phyloP scores from a whole-genome alignment of 2,888 invertebrate genomes.

The Geophilus truncorum region DNA sequence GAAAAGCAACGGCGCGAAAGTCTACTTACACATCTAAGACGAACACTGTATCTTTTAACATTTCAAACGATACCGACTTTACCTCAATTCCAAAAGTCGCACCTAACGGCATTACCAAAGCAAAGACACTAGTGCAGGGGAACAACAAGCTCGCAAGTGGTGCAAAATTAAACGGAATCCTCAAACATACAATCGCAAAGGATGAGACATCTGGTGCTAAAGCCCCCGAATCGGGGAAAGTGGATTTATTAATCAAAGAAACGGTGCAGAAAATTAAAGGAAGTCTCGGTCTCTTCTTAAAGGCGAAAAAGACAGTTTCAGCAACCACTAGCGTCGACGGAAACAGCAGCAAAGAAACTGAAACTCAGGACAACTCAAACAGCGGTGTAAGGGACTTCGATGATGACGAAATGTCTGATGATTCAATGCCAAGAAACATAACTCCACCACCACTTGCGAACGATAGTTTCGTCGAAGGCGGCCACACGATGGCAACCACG shows the following conservation, averaged over 20 bases:
- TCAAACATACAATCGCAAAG: neutral
- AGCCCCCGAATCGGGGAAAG: neutral
- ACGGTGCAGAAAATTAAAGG: constrained; percentile 2
- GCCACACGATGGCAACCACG: neutral
- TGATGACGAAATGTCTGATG: neutral
- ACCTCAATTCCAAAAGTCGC: neutral
- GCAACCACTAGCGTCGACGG: neutral
- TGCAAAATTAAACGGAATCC: neutral
- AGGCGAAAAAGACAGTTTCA: neutral
- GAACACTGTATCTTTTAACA: neutral
- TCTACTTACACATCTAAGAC: neutral
- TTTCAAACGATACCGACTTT: neutral
- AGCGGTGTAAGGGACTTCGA: neutral
- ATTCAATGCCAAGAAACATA: neutral
- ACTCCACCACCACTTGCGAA: neutral
- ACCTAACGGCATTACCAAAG: neutral
- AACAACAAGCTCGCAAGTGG: neutral
- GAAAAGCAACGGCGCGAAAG: neutral
- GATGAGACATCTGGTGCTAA: neutral
- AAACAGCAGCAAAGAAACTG: neutral
- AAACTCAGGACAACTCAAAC: neutral
- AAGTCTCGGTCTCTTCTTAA: neutral
- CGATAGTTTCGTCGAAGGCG: neutral
- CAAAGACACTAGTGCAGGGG: neutral
- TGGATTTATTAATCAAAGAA: constrained; percentile 15